phyloP scores from a whole-genome alignment of 2,113 vertebrate species.

The Cheilinus undulatus region DNA sequence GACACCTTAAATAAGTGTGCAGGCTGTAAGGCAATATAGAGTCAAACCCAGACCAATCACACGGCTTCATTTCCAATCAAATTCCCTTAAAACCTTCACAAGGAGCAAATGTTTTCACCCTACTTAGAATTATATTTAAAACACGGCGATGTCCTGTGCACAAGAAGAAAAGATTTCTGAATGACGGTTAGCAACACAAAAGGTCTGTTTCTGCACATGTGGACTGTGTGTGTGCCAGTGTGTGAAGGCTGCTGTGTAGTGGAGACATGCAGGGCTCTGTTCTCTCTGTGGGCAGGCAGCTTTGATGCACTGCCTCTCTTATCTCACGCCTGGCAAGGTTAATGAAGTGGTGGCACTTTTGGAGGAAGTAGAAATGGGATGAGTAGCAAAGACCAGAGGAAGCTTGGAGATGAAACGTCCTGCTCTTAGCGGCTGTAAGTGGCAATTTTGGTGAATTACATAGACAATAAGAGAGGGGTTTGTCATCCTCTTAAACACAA shows the following conservation, averaged over 20 bases:
- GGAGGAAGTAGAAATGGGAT: constrained; percentile 85
- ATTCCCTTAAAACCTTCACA: constrained; percentile 52
- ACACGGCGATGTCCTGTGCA: constrained; percentile 40
- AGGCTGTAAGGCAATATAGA: constrained; percentile 26
- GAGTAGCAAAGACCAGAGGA: constrained; percentile 86
- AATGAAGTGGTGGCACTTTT: constrained; percentile 88
- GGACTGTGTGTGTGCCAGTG: constrained; percentile 53
- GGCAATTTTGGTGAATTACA: constrained; percentile 87
- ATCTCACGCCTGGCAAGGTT: constrained; percentile 86
- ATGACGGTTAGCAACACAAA: constrained; percentile 73
- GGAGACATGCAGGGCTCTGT: constrained; percentile 74
- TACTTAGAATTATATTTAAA: constrained; percentile 44
- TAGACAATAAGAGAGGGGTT: constrained; percentile 84
- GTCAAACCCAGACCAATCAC: constrained; percentile 52
- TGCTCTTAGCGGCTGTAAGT: constrained; percentile 84
- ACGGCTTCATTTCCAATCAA: constrained; percentile 44
- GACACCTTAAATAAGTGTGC: constrained; percentile 36
- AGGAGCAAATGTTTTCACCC: constrained; percentile 39
- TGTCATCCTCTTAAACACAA: constrained; percentile 85
- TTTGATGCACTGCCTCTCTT: constrained; percentile 86
- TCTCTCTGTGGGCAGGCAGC: constrained; percentile 81
- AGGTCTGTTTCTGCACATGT: constrained; percentile 66
- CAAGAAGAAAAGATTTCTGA: constrained; percentile 36
- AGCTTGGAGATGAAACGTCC: constrained; percentile 85
- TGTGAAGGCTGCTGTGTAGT: constrained; percentile 73